A percentile compares a stretch with the other conserved stretches of the same genome.
phyloP scores from a whole-genome alignment of 2,797 vertebrate genomes.

The Enteromius unitaeniatus region DNA sequence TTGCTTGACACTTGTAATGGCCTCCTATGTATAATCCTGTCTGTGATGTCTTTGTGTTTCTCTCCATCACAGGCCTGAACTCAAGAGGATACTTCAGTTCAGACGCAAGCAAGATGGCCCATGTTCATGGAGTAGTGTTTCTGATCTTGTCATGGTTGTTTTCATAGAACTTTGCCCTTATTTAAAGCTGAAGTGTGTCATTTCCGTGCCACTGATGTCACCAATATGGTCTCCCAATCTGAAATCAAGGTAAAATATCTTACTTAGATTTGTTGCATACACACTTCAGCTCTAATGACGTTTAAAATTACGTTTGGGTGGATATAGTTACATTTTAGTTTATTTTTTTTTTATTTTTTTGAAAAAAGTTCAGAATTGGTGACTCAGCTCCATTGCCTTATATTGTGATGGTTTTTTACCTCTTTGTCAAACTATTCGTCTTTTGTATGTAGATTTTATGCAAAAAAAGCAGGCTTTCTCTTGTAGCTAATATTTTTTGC shows the following conservation, averaged over 20 bases:
- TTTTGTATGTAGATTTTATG: conserved; percentile 56
- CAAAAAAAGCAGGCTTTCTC: conserved; percentile 49
- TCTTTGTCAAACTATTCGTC: conserved; percentile 40
- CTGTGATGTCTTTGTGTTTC: conserved; percentile 4
- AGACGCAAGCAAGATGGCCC: conserved; percentile 60
- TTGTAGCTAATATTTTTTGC: conserved; percentile 39
- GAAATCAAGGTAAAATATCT: neutral
- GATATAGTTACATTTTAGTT: conserved; percentile 13
- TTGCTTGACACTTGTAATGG: conserved; percentile 25
- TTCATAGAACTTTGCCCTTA: conserved; percentile 60
- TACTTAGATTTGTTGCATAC: neutral
- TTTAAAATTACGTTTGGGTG: neutral
- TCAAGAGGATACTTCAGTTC: conserved; percentile 67
- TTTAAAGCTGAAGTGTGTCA: conserved; percentile 9
- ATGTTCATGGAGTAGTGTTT: conserved; percentile 58
- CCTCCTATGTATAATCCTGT: conserved; percentile 15
- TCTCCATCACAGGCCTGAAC: conserved; percentile 73
- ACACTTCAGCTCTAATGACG: neutral
- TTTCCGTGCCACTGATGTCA: neutral
- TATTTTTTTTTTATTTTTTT: too few species aligned
- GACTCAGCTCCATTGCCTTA: conserved; percentile 67
- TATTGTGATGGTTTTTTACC: conserved; percentile 32
- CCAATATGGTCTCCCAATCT: neutral
- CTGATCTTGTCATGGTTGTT: conserved; percentile 61
- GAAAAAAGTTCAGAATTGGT: conserved; percentile 30